phyloP scores from a whole-genome alignment of 2,797 vertebrate species.

The Acrocephalus scirpaceus region DNA sequence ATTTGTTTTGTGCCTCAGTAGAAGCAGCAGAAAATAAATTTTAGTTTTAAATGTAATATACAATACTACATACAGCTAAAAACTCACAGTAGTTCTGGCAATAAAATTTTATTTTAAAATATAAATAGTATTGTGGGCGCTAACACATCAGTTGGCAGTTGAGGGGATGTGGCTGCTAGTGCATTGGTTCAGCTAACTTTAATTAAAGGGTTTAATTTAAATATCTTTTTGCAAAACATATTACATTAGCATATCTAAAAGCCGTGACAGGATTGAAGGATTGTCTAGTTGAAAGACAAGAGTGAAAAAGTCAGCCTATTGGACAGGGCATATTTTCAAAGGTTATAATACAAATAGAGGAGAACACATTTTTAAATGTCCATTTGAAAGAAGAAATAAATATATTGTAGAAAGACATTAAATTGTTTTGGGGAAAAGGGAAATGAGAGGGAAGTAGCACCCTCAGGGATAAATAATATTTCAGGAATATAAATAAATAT shows the following conservation, averaged over 20 bases:
- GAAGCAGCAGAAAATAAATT: background rate
- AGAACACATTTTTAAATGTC: background rate
- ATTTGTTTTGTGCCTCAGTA: background rate
- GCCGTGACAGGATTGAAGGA: background rate
- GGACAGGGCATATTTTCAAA: background rate
- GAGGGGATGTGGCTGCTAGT: background rate
- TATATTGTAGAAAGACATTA: background rate
- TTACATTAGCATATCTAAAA: slow-evolving; percentile 20
- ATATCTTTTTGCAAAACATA: slow-evolving; percentile 2
- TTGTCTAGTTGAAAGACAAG: slow-evolving; percentile 3
- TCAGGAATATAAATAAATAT: background rate
- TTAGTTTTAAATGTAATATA: background rate
- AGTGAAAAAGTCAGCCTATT: background rate
- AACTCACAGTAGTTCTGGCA: background rate
- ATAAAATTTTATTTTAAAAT: background rate
- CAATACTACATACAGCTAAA: background rate
- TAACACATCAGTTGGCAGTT: background rate
- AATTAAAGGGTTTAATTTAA: slow-evolving; percentile 34
- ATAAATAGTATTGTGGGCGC: background rate
- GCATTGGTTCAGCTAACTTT: background rate
- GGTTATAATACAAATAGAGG: background rate
- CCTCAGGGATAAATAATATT: too few species aligned
- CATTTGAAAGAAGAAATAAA: background rate
- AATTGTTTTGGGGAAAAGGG: background rate
- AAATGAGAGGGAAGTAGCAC: rapidly evolving